These are phyloP conservation scores for Chaenogobius annularis DNA, from an alignment of 2,113 vertebrate genomes.

Conservation along the genomic window DNA sequence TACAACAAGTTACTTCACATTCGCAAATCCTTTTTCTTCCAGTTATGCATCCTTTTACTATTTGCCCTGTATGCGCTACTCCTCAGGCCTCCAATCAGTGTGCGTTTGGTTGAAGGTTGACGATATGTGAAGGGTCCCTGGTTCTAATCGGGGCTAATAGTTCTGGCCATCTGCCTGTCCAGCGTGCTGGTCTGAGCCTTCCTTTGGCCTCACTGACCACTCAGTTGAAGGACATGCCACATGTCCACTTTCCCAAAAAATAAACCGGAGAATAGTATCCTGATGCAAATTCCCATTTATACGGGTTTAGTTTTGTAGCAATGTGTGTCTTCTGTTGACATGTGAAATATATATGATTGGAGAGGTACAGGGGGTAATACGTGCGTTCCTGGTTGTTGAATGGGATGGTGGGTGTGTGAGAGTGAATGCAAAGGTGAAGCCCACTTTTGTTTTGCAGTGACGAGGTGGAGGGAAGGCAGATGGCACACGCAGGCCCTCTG, in stretches of 20 bases:
- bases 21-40: not conserved
- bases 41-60: not conserved
- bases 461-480: constrained; percentile 60
- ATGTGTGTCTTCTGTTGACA: not conserved
- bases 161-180: constrained; percentile 61
- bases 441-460: constrained; percentile 55
- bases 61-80: constrained; percentile 4
- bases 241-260: constrained; percentile 46
- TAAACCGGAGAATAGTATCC: constrained; percentile 10
- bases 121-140: constrained; percentile 41
- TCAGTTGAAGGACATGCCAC: constrained; percentile 64
- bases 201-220: constrained; percentile 55
- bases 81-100: constrained; percentile 10
- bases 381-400: constrained; percentile 9
- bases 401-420: constrained; percentile 13
- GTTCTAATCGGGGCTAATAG: constrained; percentile 60
- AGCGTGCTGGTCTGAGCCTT: constrained; percentile 21
- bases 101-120: constrained; percentile 44
- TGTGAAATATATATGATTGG: not conserved
- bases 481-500: constrained; percentile 54
- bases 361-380: constrained; percentile 15
- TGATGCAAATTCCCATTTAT: constrained; percentile 5
- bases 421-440: constrained; percentile 61
- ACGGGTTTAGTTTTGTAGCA: constrained; percentile 1
- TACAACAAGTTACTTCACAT: too few relatives aligned